Evolutionary conservation across 2,888 invertebrate genomes (phyloP), one percentile per base, ranked within the genome.

Genomic region (Orchestes rusci): DNA sequence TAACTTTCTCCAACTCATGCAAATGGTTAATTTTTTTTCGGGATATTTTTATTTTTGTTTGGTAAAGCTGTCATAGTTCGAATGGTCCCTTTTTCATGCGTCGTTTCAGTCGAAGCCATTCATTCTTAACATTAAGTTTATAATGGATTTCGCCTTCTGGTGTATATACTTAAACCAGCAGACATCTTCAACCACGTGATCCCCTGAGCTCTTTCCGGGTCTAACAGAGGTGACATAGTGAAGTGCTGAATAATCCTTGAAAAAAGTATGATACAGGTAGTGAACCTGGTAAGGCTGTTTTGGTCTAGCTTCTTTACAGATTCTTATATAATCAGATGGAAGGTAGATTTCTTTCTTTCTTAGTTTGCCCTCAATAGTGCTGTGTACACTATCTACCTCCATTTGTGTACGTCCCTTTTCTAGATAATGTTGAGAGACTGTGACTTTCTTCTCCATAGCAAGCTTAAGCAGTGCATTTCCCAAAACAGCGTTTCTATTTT

Each of bases 161-260:
- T n/a, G 31, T 32, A 29, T 16, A 28, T 39, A 39, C 16, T 32
- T n/a, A 30, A 29, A 39, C 12, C 31, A 30, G 12, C 39, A 28
- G 17, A 39, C 28, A 30, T 39, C 39, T 28, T 29, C 32, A 28
- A 39, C 31, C 18, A 33, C 32, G 2, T 28, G n/a, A 39, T 39
- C 39, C 30, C 39, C 39, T 29, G 39, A 10, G 15, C 28, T 29
- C 20, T 16, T 39, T 16, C 39, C 39, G 28, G 42, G 18, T 36
- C 36, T 36, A 20, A 36, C 16, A 36, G 36, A 36, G 16, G n/a
- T 16, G 18, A 13, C n/a, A 17, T 17, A 4, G n/a, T 19, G 12
- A 36, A 36, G n/a, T n/a, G n/a, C n/a, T n/a, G n/a, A n/a, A n/a
- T n/a, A n/a, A 36, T 23, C 36, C 13, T 36, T 23, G 15, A 17